Base-by-base conservation (phyloP, 2,888 invertebrate genomes). In the Dione vanillae region DNA sequence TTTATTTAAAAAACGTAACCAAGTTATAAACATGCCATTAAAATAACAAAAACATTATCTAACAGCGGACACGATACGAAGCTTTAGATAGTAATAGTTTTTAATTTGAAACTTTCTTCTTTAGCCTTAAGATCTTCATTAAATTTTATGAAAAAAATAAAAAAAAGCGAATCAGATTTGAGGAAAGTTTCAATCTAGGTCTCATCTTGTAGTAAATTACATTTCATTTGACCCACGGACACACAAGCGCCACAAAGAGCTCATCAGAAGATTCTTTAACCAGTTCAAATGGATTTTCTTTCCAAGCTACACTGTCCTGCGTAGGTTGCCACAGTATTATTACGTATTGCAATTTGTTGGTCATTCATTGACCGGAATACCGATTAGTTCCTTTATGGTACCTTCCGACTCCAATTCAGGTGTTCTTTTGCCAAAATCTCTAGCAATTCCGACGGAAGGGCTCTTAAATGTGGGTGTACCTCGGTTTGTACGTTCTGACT, bases 361-460 rank as follows among this genome's bases (percentile, higher is more conserved):
- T 78, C 77, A 77, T 80, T 82, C 78, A 80, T 71, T 77, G 75
- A 76, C 77, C 78, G 79, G 79, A 81, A 79, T 78, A 77, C 79
- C 74, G 78, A 79, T 79, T 76, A 81, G 77, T 61, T 64, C 78
- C 72, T 56, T 69, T 59, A 40, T 66, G 70, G 75, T 92, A 92
- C 92, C 92, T 92, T 91, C 91, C 70, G 79, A 78, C 61, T 87
- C 86, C 74, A 83, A 76, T 78, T 88, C 88, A 75, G 85, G 79
- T 62, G 87, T 83, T 84, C 93, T 85, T 88, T 93, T 93, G 78
- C 92, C 92, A 70, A 89, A 92, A 86, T 90, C 92, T 78, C 92
- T 85, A 67, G 90, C 93, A 71, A 90, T 83, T 75, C 86, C 90
- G 76, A 91, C 84, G 35, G 87, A 85, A 45, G 91, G 85, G 77